Conservation (phyloP, 2,888 invertebrate genomes). For the Dolichomitus sp. region DNA sequence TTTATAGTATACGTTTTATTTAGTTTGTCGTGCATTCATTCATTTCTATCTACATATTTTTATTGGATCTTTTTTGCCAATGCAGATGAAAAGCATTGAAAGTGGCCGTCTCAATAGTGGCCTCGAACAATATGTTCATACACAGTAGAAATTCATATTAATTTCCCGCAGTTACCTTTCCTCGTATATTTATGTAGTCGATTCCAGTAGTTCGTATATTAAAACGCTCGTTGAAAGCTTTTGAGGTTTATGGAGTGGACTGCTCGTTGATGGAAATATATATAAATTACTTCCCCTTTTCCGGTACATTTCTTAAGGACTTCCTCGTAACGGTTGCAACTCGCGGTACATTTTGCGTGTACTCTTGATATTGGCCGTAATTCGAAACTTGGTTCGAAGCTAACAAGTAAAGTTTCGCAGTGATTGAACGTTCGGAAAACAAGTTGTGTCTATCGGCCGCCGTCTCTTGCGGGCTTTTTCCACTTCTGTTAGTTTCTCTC, state of each 20-base stretch:
- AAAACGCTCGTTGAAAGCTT: background rate
- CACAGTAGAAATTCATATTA: background rate
- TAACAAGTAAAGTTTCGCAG: conserved; percentile 49
- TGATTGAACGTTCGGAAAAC: conserved; percentile 50
- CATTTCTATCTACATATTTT: background rate
- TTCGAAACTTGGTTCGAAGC: conserved; percentile 39
- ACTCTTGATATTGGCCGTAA: conserved; percentile 9
- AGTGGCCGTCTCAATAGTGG: background rate
- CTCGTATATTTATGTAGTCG: background rate
- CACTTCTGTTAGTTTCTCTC: background rate
- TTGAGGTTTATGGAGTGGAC: background rate
- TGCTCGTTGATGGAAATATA: conserved; percentile 9
- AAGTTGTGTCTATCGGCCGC: conserved; percentile 28
- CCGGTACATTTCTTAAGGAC: background rate
- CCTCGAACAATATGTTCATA: background rate
- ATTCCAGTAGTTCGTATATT: background rate
- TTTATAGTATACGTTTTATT: background rate
- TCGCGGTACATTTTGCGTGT: background rate
- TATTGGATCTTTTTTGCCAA: background rate
- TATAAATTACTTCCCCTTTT: conserved; percentile 2
- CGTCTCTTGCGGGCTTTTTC: background rate
- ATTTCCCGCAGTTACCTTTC: background rate
- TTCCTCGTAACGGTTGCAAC: background rate
- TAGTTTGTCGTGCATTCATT: background rate
- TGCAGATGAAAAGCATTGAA: background rate